Conservation (phyloP, 2,113 vertebrate species). For the Corythornis vintsioides region DNA sequence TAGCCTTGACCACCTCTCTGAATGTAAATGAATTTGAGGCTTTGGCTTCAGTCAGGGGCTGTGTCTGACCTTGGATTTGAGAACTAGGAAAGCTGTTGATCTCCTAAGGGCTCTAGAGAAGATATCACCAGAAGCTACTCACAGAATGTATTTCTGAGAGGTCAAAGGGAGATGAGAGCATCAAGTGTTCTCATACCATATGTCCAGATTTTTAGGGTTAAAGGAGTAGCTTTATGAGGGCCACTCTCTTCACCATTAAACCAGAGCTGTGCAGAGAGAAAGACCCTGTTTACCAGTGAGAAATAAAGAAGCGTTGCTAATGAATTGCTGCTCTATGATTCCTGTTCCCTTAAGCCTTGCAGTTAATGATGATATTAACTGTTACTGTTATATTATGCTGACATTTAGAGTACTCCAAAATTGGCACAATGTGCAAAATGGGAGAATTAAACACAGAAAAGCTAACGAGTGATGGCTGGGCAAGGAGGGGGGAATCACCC, state of each 20-base stretch:
- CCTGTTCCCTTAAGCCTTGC: constrained; percentile 6
- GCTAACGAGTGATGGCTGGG: neutral
- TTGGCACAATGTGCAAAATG: neutral
- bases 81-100: neutral
- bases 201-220: neutral
- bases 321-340: constrained; percentile 21
- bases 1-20: neutral
- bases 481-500: neutral
- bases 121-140: neutral
- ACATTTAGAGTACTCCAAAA: constrained; percentile 20
- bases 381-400: neutral
- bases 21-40: neutral
- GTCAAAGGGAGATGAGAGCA: neutral
- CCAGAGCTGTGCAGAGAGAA: neutral
- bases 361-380: constrained; percentile 51
- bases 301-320: neutral
- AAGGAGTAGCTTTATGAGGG: neutral
- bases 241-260: neutral
- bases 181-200: rapidly evolving
- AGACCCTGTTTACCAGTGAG: neutral
- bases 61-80: neutral
- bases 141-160: neutral
- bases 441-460: neutral
- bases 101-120: neutral
- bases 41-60: neutral